Base-by-base conservation (phyloP, 2,113 vertebrate genomes). In the Panthera uncia region DNA sequence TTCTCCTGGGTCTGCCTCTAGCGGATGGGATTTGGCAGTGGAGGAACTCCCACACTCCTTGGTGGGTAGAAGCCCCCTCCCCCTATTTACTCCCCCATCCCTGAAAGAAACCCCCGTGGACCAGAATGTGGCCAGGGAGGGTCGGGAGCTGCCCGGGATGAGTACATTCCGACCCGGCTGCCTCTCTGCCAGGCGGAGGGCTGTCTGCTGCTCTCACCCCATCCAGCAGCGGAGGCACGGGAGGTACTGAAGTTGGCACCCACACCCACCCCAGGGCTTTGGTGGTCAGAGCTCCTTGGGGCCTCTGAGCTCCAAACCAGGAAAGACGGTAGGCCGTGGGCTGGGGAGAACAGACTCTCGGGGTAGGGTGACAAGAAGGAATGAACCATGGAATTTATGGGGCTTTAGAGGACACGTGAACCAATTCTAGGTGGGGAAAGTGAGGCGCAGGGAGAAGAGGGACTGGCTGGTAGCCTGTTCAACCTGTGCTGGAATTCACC, bases 211-310 rank as follows among this genome's bases (percentile, higher is more conserved):
- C 74, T 55, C 52, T 52, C 21, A 55, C 86, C 86, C 82, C 55
- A 89, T 41, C 41, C 80, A 81, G 86, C 0, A 16, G 52, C 55
- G 25, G 48, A 19, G n/a, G 55, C 8, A 27, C 9, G 57, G 84
- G 93, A 74, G 87, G 23, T 36, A 57, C 33, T 7, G 29, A 89
- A n/a, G 31, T 16, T 96, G 94, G 73, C 96, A 86, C 79, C 41
- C 63, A 81, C 95, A 86, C 79, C 41, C 63, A 81, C 21, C 74
- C 48, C 41, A 83, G 74, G 68, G 23, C 55, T 82, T 41, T 66
- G 66, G 85, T 45, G 66, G 55, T n/a, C 73, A 87, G 79, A 85
- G 66, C 50, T 76, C 65, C 50, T 66, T 38, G 66, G 63, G 79
- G 33, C 50, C 89, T 76, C 31, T 33, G 78, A 83, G 82, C 68